A percentile compares a stretch with the other conserved stretches of the same genome.
These are phyloP conservation scores for Phrynosoma platyrhinos DNA, from an alignment of 2,113 vertebrate genomes.

Conservation along the genomic window DNA sequence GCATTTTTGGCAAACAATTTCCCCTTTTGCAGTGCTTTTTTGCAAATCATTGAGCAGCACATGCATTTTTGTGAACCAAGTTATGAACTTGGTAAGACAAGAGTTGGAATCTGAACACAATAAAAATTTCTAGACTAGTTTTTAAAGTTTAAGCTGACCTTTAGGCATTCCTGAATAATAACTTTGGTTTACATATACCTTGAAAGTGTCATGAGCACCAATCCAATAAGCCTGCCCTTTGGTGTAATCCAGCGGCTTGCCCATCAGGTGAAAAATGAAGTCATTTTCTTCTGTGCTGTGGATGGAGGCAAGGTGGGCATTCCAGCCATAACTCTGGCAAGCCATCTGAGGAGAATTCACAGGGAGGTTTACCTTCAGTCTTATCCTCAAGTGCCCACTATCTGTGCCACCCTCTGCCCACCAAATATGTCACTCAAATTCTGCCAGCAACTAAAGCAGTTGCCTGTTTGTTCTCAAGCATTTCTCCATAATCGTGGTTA, in stretches of 20 bases:
- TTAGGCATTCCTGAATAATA: background rate
- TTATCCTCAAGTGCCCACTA: background rate
- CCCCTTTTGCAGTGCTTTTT: no score
- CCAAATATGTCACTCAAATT: background rate
- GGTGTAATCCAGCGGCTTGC: background rate
- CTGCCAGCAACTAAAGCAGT: background rate
- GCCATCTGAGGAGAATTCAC: background rate
- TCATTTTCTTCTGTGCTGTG: slow-evolving; percentile 26
- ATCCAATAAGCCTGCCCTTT: slow-evolving; percentile 17
- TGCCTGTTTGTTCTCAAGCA: background rate
- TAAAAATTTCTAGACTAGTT: background rate
- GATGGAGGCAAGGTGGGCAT: slow-evolving; percentile 22
- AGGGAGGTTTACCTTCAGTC: background rate
- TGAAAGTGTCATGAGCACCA: slow-evolving; percentile 22
- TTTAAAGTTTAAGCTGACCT: background rate
- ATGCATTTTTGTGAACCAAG: no score
- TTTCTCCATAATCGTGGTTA: background rate
- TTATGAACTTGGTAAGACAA: background rate
- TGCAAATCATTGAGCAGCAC: no score
- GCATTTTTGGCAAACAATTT: no score
- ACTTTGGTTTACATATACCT: background rate
- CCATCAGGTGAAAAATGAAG: slow-evolving; percentile 35
- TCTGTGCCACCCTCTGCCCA: background rate
- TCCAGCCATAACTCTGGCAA: background rate
- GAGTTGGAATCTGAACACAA: background rate